Base-by-base conservation (phyloP, 2,888 invertebrate species). In the Drosophila atripex region DNA sequence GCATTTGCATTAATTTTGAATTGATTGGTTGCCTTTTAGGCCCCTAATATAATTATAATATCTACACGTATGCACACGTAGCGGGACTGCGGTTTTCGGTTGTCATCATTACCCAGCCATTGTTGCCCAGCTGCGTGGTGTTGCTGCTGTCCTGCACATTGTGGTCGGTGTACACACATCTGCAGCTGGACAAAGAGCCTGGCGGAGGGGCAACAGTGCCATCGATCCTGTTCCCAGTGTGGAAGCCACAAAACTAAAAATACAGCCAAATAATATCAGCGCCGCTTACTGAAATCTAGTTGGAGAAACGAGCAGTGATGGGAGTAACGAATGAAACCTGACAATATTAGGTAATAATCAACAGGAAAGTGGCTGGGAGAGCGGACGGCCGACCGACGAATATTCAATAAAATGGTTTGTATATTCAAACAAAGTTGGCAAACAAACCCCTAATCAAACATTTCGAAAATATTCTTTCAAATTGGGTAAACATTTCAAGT, bases 1-100 rank as follows among this genome's bases (percentile, higher is more conserved):
- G 84, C 78, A 86, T 86, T 86, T 86, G 88, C 84, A 86, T 85
- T 85, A 88, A 88, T 88, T 85, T 86, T 86, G 83, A 85, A 85
- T 88, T 86, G 86, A 86, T 86, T 88, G 85, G 86, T 86, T 80
- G 78, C 86, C 83, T 86, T 87, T 85, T 76, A 76, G 75, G 60
- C 60, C 74, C 80, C 86, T 86, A 84, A 84, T 88, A 86, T 88
- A 88, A 85, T 86, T 88, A 86, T 88, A 85, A 88, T 86, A 83
- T 83, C 73, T 60, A 59, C 50, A 50, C 60, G 70, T 61, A 61
- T 23, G 21, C 71, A 69, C 63, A 70, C 76, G 79, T 52, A 64
- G 63, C 58, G 73, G 51, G 45, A 41, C 60, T 85, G 88, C 66
- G 88, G 83, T 85, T 85, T 87, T 75, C 58, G 75, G 76, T 72